Conservation (phyloP, 2,888 invertebrate species). For the Sinhomidia bicolor region DNA sequence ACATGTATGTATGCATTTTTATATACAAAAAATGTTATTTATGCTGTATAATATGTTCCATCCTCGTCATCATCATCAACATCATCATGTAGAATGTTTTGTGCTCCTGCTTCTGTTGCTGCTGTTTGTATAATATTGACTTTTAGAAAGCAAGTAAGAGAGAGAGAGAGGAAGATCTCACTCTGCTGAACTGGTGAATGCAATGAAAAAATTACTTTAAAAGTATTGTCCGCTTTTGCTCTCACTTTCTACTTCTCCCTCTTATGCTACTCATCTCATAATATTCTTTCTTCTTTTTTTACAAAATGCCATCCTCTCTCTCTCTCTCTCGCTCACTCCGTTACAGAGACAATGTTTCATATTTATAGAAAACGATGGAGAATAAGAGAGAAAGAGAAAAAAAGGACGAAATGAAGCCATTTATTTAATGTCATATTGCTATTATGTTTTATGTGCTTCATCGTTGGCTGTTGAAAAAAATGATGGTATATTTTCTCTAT, state of each 20-base stretch:
- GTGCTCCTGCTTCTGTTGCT: neutral
- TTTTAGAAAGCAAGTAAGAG: slow-evolving; percentile 28
- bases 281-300: neutral
- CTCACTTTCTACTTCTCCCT: neutral
- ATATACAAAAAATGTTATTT: slow-evolving; percentile 31
- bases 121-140: slow-evolving; percentile 13
- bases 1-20: slow-evolving; percentile 18
- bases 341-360: slow-evolving; percentile 15
- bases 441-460: slow-evolving; percentile 62
- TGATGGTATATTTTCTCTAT: no score
- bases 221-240: slow-evolving; percentile 34
- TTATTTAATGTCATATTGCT: slow-evolving; percentile 65
- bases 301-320: neutral
- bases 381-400: neutral
- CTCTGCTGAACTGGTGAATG: slow-evolving; percentile 10
- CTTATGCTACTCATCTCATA: neutral
- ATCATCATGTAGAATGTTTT: no score
- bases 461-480: slow-evolving; percentile 9
- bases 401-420: slow-evolving; percentile 62
- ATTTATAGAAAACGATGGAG: slow-evolving; percentile 33
- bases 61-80: neutral
- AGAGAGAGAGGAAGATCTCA: no score
- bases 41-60: slow-evolving; percentile 15
- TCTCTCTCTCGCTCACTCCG: no score
- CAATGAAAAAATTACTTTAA: slow-evolving; percentile 52